Conservation (phyloP, 2,888 invertebrate genomes). For the Heliconius erato region DNA sequence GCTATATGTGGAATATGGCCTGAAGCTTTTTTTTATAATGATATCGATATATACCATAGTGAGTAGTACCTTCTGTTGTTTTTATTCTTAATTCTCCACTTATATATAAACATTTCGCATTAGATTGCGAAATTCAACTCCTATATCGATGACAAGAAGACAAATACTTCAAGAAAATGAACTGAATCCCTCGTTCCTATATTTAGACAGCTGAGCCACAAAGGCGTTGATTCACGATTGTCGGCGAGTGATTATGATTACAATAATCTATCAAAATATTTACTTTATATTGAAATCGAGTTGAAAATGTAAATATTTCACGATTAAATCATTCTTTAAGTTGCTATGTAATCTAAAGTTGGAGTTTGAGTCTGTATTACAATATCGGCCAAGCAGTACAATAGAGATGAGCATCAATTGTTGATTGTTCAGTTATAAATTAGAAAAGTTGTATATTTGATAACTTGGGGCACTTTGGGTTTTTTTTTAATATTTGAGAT, state of each 20-base stretch:
- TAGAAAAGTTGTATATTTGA: slow-evolving; percentile 49
- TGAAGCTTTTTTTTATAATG: not conserved
- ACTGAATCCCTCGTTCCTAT: not conserved
- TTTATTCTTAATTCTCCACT: not conserved
- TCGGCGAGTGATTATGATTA: not conserved
- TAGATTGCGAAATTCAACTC: not conserved
- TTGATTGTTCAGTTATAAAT: slow-evolving; percentile 52
- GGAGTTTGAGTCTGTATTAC: not conserved
- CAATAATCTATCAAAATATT: slow-evolving; percentile 9
- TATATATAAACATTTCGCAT: not conserved
- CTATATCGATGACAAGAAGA: too few relatives aligned
- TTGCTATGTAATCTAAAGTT: not conserved
- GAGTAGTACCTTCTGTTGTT: too few relatives aligned
- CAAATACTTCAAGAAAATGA: not conserved
- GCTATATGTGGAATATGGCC: not conserved
- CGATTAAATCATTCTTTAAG: slow-evolving; percentile 2
- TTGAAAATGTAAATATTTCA: slow-evolving; percentile 12
- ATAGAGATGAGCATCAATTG: slow-evolving; percentile 35
- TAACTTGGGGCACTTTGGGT: not conserved
- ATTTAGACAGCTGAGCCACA: not conserved
- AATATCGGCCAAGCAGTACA: slow-evolving; percentile 28
- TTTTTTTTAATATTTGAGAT: too few relatives aligned
- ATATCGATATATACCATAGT: not conserved
- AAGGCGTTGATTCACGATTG: too few relatives aligned
- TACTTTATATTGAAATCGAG: slow-evolving; percentile 1